phyloP scores from a whole-genome alignment of 2,797 vertebrate genomes.

The Brachyrhaphis roseni region DNA sequence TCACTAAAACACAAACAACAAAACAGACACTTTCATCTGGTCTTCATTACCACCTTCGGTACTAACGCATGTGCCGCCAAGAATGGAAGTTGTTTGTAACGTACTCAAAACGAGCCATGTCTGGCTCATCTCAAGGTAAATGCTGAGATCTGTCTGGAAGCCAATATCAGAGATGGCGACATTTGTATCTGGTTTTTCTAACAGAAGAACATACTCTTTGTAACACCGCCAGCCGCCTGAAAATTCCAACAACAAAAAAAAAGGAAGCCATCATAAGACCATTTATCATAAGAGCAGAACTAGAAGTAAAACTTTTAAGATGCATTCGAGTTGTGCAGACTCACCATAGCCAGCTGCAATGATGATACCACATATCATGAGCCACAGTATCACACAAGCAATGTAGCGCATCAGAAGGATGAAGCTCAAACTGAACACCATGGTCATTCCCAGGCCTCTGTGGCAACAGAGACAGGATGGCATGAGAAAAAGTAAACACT shows the following conservation, averaged over 20 bases:
- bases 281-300: neutral
- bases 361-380: slow-evolving; percentile 89
- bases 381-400: slow-evolving; percentile 91
- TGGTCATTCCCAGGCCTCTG: slow-evolving; percentile 90
- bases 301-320: neutral
- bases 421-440: slow-evolving; percentile 91
- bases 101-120: slow-evolving; percentile 94
- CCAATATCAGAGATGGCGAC: slow-evolving; percentile 88
- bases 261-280: neutral
- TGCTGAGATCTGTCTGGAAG: slow-evolving; percentile 88
- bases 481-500: neutral
- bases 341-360: slow-evolving; percentile 87
- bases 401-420: slow-evolving; percentile 91
- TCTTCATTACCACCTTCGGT: neutral
- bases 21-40: neutral
- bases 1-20: slow-evolving; percentile 81
- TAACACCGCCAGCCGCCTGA: slow-evolving; percentile 94
- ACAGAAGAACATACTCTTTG: slow-evolving; percentile 85
- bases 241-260: neutral
- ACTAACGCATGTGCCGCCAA: neutral
- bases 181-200: slow-evolving; percentile 80
- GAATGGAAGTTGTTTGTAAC: slow-evolving; percentile 36
- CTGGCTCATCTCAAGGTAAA: slow-evolving; percentile 91
- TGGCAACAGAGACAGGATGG: slow-evolving; percentile 38
- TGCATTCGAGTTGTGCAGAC: slow-evolving; percentile 7